These are phyloP conservation scores for Lordiphosa mommai DNA, from an alignment of 1,140 invertebrate genomes.

Conservation along the genomic window DNA sequence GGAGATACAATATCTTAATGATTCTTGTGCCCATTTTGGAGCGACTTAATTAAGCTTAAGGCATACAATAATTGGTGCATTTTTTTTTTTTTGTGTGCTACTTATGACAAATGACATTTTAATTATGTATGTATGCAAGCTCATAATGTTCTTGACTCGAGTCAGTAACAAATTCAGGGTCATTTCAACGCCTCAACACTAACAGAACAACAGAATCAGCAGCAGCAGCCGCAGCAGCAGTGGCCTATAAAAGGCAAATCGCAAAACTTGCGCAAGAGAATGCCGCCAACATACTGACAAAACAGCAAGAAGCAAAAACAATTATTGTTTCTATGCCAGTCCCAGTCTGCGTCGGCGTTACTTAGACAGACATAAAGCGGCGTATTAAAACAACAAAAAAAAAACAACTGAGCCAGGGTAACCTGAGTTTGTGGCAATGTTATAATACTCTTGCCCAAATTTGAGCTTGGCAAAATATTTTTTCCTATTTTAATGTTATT, in stretches of 20 bases:
- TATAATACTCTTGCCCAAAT: too few relatives aligned
- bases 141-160: constrained; percentile 18
- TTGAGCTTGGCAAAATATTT: too few relatives aligned
- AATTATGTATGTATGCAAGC: constrained; percentile 13
- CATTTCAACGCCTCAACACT: constrained; percentile 32
- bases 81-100: background rate
- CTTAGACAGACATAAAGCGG: background rate
- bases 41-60: constrained; percentile 4
- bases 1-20: constrained; percentile 16
- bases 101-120: constrained; percentile 34
- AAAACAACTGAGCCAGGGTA: background rate
- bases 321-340: constrained; percentile 36
- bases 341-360: constrained; percentile 18
- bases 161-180: constrained; percentile 48
- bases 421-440: too few relatives aligned
- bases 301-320: constrained; percentile 18
- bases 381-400: background rate
- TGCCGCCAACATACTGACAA: constrained; percentile 21
- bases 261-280: constrained; percentile 36
- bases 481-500: too few relatives aligned
- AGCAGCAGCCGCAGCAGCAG: constrained; percentile 12
- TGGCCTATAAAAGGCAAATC: constrained; percentile 44
- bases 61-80: background rate
- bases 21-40: constrained; percentile 22
- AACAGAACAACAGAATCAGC: background rate